Evolutionary conservation across 1,140 invertebrate species (phyloP).

Genomic region (Dendrolimus punctatus): DNA sequence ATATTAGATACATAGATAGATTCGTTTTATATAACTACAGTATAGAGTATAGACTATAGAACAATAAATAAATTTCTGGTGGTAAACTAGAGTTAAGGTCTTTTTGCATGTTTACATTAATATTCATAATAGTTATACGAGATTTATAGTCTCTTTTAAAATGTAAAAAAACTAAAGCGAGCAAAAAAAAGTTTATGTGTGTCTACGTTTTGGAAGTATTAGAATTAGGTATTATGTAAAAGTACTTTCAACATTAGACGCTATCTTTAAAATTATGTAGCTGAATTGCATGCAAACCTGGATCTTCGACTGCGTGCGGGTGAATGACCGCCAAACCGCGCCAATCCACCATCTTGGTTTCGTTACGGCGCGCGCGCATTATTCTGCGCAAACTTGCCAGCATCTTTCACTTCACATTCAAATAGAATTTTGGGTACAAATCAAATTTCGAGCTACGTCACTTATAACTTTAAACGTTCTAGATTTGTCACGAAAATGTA

Average conservation of each 20-base stretch:
- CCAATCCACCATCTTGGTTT: conserved; percentile 60
- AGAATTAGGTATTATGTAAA: conserved; percentile 4
- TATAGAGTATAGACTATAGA: too few species aligned
- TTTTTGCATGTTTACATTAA: too few species aligned
- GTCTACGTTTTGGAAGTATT: too few species aligned
- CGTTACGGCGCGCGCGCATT: conserved; percentile 63
- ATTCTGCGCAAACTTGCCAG: conserved; percentile 35
- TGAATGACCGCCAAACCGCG: conserved; percentile 64
- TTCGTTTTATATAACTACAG: too few species aligned
- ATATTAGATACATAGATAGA: too few species aligned
- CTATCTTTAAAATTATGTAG: conserved; percentile 32
- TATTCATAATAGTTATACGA: too few species aligned
- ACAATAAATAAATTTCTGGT: too few species aligned
- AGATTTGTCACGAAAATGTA: not conserved
- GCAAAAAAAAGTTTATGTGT: too few species aligned
- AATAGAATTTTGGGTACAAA: conserved; percentile 12
- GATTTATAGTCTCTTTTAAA: too few species aligned
- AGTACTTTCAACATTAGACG: conserved; percentile 15
- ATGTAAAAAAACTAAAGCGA: too few species aligned
- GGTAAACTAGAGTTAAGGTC: too few species aligned
- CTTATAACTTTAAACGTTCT: not conserved
- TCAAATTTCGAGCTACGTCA: not conserved
- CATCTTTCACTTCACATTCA: conserved; percentile 22
- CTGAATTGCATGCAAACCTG: conserved; percentile 33
- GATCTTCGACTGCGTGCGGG: conserved; percentile 44